Conservation (phyloP, 2,888 invertebrate genomes). For the Aricia artaxerxes region DNA sequence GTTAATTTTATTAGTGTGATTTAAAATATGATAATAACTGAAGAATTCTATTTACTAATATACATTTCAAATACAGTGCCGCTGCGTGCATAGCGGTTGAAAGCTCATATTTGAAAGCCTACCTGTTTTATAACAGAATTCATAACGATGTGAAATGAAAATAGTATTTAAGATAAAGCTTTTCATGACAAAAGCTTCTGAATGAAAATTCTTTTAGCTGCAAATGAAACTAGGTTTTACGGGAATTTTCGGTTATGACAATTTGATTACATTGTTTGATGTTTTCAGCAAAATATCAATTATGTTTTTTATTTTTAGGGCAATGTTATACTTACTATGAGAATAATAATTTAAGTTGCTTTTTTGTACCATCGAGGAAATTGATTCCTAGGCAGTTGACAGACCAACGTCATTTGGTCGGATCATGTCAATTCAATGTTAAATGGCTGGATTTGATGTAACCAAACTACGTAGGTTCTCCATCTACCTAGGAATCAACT, state of each 20-base stretch:
- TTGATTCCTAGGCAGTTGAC: too few species aligned
- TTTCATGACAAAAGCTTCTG: conserved; percentile 1
- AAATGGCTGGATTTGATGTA: too few species aligned
- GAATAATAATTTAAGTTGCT: too few species aligned
- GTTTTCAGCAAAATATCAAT: background rate
- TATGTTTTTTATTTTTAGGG: background rate
- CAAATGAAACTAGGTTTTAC: background rate
- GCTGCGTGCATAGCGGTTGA: background rate
- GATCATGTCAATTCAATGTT: too few species aligned
- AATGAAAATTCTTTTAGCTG: conserved; percentile 11
- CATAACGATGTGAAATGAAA: conserved; percentile 25
- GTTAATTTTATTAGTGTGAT: too few species aligned
- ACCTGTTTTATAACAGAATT: background rate
- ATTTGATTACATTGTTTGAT: background rate
- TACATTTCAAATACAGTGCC: background rate
- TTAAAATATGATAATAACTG: too few species aligned
- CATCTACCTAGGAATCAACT: too few species aligned
- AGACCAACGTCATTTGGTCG: too few species aligned
- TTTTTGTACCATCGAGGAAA: too few species aligned
- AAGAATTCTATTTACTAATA: background rate
- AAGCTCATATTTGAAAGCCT: conserved; percentile 5
- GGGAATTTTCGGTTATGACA: background rate
- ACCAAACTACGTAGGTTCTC: too few species aligned
- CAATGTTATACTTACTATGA: background rate
- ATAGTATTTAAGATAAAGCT: conserved; percentile 14